Base-by-base conservation (phyloP, 1,140 invertebrate genomes). In the Polyergus mexicanus region DNA sequence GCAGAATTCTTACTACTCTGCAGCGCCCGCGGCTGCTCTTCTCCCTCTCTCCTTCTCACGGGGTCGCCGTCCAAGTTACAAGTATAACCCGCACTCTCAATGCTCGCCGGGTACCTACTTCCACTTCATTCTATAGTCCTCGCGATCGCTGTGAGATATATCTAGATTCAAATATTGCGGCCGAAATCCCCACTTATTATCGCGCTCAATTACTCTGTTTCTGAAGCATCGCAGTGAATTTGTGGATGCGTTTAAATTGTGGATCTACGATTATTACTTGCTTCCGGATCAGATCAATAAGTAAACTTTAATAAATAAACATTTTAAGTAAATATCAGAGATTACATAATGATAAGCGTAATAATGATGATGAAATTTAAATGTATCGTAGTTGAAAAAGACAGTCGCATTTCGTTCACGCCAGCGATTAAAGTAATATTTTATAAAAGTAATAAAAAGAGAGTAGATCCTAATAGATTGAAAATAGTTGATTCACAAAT, bases 1-100 rank as follows among this genome's bases (percentile, higher is more conserved):
- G 91, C 90, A 93, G 93, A 94, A 94, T 94, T 94, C 92, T 92
- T 94, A 94, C 93, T 93, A 94, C 91, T 51, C 47, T 90, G 90
- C 91, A 91, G 88, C 76, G 51, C 77, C 74, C 78, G 85, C 88
- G 77, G 72, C 81, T 77, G 44, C 66, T 66, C 38, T 75, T 35
- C 13, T 84, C 32, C 54, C 38, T 81, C 68, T 69, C 56, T 76
- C 51, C 58, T 75, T 75, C 88, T 88, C 90, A 92, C 88, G 89
- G 91, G 90, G 90, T 92, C 89, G 90, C 92, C 92, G 92, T 90
- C 92, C 91, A 92, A 93, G 91, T 91, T 93, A 93, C 92, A 92
- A 93, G 92, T 93, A 92, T 93, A 93, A 93, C 88, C 47, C 91
- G 84, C 90, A 89, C 90, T 90, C 90, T 90, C 90, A 91, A 89